Base-by-base conservation (phyloP, 2,888 invertebrate genomes). In the Leptinotarsa haldemani region DNA sequence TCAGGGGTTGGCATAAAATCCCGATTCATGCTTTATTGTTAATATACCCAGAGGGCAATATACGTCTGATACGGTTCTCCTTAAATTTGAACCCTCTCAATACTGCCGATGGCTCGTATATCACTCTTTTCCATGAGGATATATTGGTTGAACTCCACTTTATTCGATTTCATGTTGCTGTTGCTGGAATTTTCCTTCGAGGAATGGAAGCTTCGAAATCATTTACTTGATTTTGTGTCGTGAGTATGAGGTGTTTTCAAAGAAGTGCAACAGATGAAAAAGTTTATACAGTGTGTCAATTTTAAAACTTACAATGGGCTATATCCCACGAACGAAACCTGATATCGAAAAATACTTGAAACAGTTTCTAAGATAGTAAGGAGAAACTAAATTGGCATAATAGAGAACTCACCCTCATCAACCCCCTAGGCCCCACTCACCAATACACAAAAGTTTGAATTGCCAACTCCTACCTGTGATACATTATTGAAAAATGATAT, bases 31-130 rank as follows among this genome's bases (percentile, higher is more conserved):
- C 2, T 61, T 61, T 61, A 61, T 61, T 40, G 61, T 61, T 40
- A 16, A 61, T 61, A 61, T 25, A 61, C 30, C 30, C 3, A 9
- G 20, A 40, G 18, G 30, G 61, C 40, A 40, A 61, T 61, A 61
- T 7, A 61, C 30, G 22, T 18, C 4, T 56, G 7, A 4, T 61
- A n/a, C 2, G n/a, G n/a, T 9, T n/a, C 40, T 40, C n/a, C 40
- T 61, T n/a, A 61, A 61, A 30, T 9, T 61, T 40, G 61, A 61
- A n/a, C 30, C 12, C 61, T 61, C 61, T 61, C n/a, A 16, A 61
- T 61, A 61, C 25, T 16, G 25, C n/a, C 61, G n/a, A 40, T 61
- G 40, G n/a, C 61, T 61, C 61, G 30, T 61, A 61, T 61, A 16
- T 30, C 61, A 61, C 61, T n/a, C n/a, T 30, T n/a, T 30, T 61